A percentile compares a stretch with the other conserved stretches of the same genome.
phyloP scores from a whole-genome alignment of 2,113 vertebrate genomes.

The Psettodes erumei region DNA sequence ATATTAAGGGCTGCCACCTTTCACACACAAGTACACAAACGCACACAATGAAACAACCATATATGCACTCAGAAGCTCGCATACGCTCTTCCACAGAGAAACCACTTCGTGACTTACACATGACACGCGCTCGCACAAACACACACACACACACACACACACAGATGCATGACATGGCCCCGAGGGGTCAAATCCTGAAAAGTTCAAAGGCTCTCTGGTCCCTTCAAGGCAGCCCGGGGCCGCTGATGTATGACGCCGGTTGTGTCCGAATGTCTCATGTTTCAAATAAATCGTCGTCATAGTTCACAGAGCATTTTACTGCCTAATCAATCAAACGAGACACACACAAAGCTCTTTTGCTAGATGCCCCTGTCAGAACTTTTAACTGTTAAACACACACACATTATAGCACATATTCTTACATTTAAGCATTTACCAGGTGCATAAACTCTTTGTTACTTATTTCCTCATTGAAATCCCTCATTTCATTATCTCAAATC shows the following conservation, averaged over 20 bases:
- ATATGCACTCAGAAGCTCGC: too few relatives aligned
- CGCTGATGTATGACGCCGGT: slow-evolving; percentile 39
- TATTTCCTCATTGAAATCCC: background rate
- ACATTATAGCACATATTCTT: background rate
- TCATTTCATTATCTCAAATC: background rate
- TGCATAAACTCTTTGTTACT: background rate
- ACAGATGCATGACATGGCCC: background rate
- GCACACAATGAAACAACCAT: too few relatives aligned
- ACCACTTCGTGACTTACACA: background rate
- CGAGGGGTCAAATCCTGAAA: slow-evolving; percentile 41
- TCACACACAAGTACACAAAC: background rate
- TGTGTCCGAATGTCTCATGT: slow-evolving; percentile 23
- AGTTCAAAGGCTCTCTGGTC: slow-evolving; percentile 52
- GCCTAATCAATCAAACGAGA: slow-evolving; percentile 20
- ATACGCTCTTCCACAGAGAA: too few relatives aligned
- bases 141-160: too few relatives aligned
- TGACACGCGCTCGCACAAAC: background rate
- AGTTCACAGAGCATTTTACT: slow-evolving; percentile 35
- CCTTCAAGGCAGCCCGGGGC: background rate
- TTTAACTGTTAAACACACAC: too few relatives aligned
- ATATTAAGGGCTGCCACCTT: slow-evolving; percentile 58
- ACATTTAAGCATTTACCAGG: background rate
- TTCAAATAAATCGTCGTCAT: slow-evolving; percentile 41
- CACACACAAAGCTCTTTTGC: background rate
- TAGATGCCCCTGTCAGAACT: too few relatives aligned